A percentile compares a stretch with the other conserved stretches of the same genome.
These are phyloP conservation scores for Platysternon megacephalum DNA, from an alignment of 2,113 vertebrate genomes.

Conservation along the genomic window DNA sequence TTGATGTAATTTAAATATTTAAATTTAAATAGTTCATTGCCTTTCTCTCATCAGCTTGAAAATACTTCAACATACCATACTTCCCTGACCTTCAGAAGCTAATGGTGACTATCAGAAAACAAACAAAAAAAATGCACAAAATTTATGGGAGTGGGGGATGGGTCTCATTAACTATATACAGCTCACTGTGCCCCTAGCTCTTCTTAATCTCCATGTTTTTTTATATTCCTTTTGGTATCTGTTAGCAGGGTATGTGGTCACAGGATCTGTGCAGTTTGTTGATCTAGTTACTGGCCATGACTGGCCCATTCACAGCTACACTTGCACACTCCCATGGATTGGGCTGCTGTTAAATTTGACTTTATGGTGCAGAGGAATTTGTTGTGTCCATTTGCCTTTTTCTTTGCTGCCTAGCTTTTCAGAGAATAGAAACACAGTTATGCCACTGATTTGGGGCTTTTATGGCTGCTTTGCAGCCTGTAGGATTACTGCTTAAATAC, in stretches of 20 bases:
- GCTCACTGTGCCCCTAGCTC: neutral
- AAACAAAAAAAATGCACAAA: neutral
- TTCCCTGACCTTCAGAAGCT: neutral
- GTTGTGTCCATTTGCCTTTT: neutral
- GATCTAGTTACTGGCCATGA: neutral
- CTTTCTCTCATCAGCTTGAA: neutral
- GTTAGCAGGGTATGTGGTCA: neutral
- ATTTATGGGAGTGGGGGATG: neutral
- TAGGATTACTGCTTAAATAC: neutral
- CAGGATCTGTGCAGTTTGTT: neutral
- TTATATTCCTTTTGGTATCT: neutral
- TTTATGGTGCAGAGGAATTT: neutral
- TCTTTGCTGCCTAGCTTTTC: neutral
- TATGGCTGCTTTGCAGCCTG: neutral
- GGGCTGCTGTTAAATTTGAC: neutral
- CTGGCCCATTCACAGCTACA: neutral
- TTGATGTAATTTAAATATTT: neutral
- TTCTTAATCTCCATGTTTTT: neutral
- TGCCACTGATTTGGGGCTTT: fast-evolving
- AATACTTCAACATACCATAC: neutral
- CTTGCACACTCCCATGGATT: fast-evolving
- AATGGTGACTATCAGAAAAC: neutral
- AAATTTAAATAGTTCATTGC: neutral
- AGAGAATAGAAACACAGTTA: neutral
- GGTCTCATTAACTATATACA: neutral